phyloP scores from a whole-genome alignment of 92 coral and sea anemone species.

The Umimayanthus chanpuru region DNA sequence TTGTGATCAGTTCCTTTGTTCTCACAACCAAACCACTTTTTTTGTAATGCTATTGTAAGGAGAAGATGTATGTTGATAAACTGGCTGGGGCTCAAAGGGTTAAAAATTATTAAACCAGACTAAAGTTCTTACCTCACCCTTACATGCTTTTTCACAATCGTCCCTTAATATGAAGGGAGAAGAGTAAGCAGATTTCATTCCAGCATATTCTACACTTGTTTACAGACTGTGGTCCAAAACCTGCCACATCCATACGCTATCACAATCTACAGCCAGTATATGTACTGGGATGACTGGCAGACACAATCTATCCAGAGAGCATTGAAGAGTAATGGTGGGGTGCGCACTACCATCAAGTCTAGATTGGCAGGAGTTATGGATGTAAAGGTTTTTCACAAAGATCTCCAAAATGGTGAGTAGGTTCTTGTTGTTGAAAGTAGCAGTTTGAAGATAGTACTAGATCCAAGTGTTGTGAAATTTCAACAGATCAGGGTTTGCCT shows the following conservation, averaged over 20 bases:
- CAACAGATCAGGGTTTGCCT: too few relatives aligned
- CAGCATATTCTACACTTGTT: background rate
- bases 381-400: constrained; percentile 80
- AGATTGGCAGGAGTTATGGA: constrained; percentile 73
- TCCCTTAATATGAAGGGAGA: too few relatives aligned
- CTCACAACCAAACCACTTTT: too few relatives aligned
- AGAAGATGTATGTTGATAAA: too few relatives aligned
- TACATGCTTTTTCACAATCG: too few relatives aligned
- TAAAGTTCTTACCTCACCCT: too few relatives aligned
- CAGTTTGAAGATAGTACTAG: background rate
- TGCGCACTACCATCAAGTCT: constrained; percentile 64
- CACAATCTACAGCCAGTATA: constrained; percentile 68
- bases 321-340: constrained; percentile 57
- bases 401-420: constrained; percentile 75
- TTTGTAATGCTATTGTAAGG: too few relatives aligned
- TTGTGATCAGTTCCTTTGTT: too few relatives aligned
- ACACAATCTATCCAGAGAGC: constrained; percentile 82
- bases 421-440: background rate
- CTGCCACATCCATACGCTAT: constrained; percentile 93
- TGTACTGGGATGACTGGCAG: constrained; percentile 99
- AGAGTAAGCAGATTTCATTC: background rate
- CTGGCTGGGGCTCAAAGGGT: too few relatives aligned
- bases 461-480: background rate
- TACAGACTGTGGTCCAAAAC: constrained; percentile 54
- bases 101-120: too few relatives aligned